phyloP scores from a whole-genome alignment of 2,113 vertebrate genomes.

The Clarias batrachus region DNA sequence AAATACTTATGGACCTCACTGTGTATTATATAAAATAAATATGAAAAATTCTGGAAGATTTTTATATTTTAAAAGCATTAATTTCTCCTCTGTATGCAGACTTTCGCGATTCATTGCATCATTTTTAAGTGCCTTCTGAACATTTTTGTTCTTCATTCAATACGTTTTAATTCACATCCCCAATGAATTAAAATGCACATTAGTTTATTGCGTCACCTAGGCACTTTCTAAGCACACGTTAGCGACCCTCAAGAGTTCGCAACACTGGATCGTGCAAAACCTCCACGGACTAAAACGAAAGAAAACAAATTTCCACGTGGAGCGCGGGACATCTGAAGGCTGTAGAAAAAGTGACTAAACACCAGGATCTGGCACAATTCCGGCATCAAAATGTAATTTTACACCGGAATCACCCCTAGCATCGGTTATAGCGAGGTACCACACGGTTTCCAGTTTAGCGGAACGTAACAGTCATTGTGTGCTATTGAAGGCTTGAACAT shows the following conservation, averaged over 20 bases:
- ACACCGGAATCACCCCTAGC: accelerated
- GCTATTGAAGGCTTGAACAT: background rate
- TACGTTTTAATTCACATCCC: background rate
- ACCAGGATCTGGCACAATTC: background rate
- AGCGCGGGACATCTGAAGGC: background rate
- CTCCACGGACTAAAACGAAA: background rate
- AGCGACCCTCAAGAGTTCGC: background rate
- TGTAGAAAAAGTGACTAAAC: background rate
- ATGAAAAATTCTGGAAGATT: too few species aligned
- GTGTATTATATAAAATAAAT: too few species aligned
- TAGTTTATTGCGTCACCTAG: background rate
- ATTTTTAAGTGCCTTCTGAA: background rate
- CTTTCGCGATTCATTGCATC: too few species aligned
- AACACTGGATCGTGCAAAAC: background rate
- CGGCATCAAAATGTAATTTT: background rate
- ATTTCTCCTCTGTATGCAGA: too few species aligned
- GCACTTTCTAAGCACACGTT: background rate
- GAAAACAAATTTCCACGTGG: conserved; percentile 23
- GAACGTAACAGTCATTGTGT: background rate
- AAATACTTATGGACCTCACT: too few species aligned
- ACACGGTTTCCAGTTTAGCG: background rate
- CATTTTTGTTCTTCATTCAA: background rate
- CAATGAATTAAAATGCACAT: background rate
- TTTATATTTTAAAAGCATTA: too few species aligned
- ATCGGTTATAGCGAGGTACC: background rate